Evolutionary conservation across 2,888 invertebrate species (phyloP).

Genomic region (Beris chalybata): DNA sequence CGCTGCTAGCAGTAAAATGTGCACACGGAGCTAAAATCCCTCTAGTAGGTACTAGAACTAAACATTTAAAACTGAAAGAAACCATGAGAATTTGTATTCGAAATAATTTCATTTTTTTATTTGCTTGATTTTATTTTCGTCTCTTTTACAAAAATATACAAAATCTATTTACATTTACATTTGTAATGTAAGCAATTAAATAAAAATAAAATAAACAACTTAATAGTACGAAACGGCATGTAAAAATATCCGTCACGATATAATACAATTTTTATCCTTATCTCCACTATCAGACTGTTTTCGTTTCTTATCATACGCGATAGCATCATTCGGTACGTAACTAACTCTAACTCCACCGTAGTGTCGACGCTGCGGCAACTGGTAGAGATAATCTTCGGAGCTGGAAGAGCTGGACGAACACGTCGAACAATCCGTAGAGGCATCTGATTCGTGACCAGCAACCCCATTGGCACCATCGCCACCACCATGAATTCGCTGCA

Average conservation of each 20-base stretch:
- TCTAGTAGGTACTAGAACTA: background rate
- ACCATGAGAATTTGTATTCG: background rate
- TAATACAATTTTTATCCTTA: constrained; percentile 80
- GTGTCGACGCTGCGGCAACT: constrained; percentile 78
- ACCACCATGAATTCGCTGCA: constrained; percentile 44
- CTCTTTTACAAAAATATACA: constrained; percentile 35
- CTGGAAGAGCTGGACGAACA: constrained; percentile 85
- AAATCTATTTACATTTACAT: constrained; percentile 29
- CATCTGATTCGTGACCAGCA: constrained; percentile 61
- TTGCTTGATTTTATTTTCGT: constrained; percentile 21
- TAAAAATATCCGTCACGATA: constrained; percentile 68
- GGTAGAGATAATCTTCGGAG: constrained; percentile 85
- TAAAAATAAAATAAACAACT: background rate
- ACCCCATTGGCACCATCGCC: constrained; percentile 43
- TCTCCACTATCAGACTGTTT: constrained; percentile 56
- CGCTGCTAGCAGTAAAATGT: too few relatives aligned
- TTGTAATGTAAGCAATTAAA: constrained; percentile 18
- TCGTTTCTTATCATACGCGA: constrained; percentile 77
- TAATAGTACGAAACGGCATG: background rate
- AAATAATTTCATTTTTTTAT: constrained; percentile 9
- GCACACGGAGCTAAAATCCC: too few relatives aligned
- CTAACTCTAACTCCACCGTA: constrained; percentile 88
- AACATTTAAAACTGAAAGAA: constrained; percentile 7
- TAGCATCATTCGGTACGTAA: constrained; percentile 89
- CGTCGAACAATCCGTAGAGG: constrained; percentile 84